Conservation (phyloP, 2,797 vertebrate genomes). For the Alcedo atthis region DNA sequence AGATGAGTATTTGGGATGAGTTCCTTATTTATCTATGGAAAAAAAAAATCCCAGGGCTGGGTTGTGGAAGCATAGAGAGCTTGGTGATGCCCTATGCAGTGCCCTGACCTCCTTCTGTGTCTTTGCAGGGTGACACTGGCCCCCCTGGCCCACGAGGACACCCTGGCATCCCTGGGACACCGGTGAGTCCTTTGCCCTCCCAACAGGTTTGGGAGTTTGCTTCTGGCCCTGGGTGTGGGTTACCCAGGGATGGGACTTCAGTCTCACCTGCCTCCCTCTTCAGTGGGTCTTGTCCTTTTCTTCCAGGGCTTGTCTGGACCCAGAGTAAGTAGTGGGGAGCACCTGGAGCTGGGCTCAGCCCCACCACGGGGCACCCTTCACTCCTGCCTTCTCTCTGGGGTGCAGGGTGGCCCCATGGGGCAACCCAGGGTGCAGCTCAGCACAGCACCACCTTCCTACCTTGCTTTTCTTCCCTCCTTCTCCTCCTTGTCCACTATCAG, state of each 20-base stretch:
- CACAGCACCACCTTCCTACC: background rate
- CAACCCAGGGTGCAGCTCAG: background rate
- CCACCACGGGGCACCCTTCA: fast-evolving
- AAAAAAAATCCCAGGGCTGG: background rate
- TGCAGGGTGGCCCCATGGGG: background rate
- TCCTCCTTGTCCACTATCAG: constrained; percentile 53
- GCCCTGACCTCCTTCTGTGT: background rate
- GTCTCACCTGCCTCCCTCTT: background rate
- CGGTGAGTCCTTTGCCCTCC: constrained; percentile 73
- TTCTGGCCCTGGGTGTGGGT: fast-evolving
- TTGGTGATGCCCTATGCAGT: background rate
- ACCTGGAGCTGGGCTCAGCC: fast-evolving
- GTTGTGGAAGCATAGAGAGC: no score
- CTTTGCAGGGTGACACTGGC: constrained; percentile 82
- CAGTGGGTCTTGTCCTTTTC: background rate
- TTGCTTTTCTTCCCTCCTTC: background rate
- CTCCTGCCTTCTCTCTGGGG: background rate
- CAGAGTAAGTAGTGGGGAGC: constrained; percentile 76
- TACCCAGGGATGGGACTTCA: fast-evolving
- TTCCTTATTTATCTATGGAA: background rate
- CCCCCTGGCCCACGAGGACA: constrained; percentile 74
- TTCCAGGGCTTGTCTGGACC: constrained; percentile 84
- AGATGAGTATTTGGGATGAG: background rate
- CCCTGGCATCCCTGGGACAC: constrained; percentile 80
- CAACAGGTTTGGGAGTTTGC: fast-evolving